phyloP scores from a whole-genome alignment of 2,797 vertebrate genomes.

The Atherinosoma microstoma region DNA sequence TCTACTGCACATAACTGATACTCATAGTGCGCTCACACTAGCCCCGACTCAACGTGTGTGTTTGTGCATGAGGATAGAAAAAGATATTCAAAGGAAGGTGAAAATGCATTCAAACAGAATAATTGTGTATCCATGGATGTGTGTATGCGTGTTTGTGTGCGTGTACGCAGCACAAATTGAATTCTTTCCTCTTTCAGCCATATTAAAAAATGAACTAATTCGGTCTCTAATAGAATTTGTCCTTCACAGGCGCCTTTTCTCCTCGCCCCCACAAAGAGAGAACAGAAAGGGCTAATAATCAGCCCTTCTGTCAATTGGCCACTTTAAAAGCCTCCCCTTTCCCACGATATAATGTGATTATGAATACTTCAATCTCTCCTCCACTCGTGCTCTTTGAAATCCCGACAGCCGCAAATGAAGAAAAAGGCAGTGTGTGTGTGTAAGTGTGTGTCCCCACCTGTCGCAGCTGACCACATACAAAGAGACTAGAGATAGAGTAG shows the following conservation, averaged over 20 bases:
- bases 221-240: conserved; percentile 84
- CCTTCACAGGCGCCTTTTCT: conserved; percentile 81
- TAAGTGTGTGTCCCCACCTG: conserved; percentile 61
- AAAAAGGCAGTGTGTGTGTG: conserved; percentile 30
- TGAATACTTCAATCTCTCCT: conserved; percentile 85
- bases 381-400: conserved; percentile 74
- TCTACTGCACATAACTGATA: conserved; percentile 98
- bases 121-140: conserved; percentile 11
- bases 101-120: conserved; percentile 10
- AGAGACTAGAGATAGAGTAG: conserved; percentile 66
- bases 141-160: conserved; percentile 31
- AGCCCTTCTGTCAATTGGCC: conserved; percentile 84
- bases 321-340: conserved; percentile 81
- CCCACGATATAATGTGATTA: conserved; percentile 86
- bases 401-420: conserved; percentile 56
- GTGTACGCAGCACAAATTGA: conserved; percentile 76
- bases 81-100: not conserved
- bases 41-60: conserved; percentile 50
- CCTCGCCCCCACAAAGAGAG: conserved; percentile 73
- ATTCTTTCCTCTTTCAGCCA: conserved; percentile 83
- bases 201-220: conserved; percentile 86
- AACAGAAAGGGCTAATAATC: conserved; percentile 82
- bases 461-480: conserved; percentile 72
- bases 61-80: not conserved
- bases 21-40: conserved; percentile 73